Conservation (phyloP, 2,113 vertebrate genomes). For the Lophura nycthemera region DNA sequence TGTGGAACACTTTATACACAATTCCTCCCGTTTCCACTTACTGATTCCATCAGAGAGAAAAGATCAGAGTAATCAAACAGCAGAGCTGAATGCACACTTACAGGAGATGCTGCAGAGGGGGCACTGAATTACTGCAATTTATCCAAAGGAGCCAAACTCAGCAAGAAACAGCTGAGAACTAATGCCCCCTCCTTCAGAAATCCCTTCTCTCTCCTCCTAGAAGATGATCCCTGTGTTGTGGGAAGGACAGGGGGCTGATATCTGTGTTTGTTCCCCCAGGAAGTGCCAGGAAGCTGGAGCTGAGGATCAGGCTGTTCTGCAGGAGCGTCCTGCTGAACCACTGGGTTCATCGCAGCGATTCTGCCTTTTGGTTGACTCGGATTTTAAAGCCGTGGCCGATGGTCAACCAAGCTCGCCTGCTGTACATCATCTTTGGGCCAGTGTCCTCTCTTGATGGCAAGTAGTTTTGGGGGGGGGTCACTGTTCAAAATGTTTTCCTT, state of each 20-base stretch:
- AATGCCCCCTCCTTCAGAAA: neutral
- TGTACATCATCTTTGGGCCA: slow-evolving; percentile 91
- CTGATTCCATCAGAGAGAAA: neutral
- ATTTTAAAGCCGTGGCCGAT: slow-evolving; percentile 92
- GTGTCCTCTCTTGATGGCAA: slow-evolving; percentile 80
- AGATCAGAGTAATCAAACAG: neutral
- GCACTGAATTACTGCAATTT: rapidly evolving
- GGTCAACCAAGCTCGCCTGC: slow-evolving; percentile 88
- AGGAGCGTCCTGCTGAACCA: slow-evolving; percentile 85
- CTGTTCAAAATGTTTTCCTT: neutral
- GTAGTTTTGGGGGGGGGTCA: neutral
- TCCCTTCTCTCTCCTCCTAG: rapidly evolving
- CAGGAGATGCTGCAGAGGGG: neutral
- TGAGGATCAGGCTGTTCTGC: slow-evolving; percentile 86
- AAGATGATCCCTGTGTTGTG: rapidly evolving
- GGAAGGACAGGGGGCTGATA: rapidly evolving
- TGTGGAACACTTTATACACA: rapidly evolving
- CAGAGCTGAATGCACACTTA: neutral
- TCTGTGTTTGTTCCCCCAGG: slow-evolving; percentile 68
- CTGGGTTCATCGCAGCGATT: slow-evolving; percentile 76
- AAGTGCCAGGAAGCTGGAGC: slow-evolving; percentile 77
- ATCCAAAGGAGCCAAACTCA: neutral
- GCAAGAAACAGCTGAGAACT: neutral
- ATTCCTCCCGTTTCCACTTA: neutral
- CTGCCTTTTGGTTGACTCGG: slow-evolving; percentile 86